These are phyloP conservation scores for Calyptommatus sinebrachiatus DNA, from an alignment of 2,113 vertebrate species.

Conservation along the genomic window DNA sequence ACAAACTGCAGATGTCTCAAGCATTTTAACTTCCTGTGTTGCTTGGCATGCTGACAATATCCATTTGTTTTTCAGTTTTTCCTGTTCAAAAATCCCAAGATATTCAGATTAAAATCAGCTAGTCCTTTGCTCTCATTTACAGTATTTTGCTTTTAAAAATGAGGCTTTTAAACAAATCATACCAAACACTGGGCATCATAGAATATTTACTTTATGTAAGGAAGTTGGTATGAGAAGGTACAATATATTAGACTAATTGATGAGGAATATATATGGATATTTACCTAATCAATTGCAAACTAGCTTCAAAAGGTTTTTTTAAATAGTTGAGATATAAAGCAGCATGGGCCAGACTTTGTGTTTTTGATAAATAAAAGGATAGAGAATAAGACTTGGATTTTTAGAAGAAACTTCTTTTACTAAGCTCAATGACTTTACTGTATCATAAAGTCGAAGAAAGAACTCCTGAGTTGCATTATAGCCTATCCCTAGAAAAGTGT, in stretches of 20 bases:
- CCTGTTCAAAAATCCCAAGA: background rate
- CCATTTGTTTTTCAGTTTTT: slow-evolving; percentile 9
- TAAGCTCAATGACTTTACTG: background rate
- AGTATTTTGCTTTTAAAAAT: background rate
- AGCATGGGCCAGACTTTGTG: background rate
- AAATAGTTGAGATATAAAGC: background rate
- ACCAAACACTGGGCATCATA: background rate
- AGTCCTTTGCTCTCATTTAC: slow-evolving; percentile 10
- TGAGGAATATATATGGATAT: background rate
- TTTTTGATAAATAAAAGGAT: background rate
- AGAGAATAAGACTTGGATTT: background rate
- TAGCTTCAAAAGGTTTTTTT: background rate
- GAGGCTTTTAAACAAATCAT: background rate
- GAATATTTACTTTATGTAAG: background rate
- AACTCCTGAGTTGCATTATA: background rate
- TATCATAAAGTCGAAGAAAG: background rate
- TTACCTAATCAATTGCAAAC: background rate
- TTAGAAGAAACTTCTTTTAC: too few species aligned
- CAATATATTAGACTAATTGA: too few species aligned
- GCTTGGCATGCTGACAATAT: slow-evolving; percentile 18
- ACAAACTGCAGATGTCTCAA: slow-evolving; percentile 9
- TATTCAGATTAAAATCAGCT: slow-evolving; percentile 25
- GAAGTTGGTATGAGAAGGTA: background rate
- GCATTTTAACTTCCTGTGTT: background rate
- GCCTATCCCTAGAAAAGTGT: background rate